Evolutionary conservation across 2,113 vertebrate genomes (phyloP).

Genomic region (Jacana jacana): DNA sequence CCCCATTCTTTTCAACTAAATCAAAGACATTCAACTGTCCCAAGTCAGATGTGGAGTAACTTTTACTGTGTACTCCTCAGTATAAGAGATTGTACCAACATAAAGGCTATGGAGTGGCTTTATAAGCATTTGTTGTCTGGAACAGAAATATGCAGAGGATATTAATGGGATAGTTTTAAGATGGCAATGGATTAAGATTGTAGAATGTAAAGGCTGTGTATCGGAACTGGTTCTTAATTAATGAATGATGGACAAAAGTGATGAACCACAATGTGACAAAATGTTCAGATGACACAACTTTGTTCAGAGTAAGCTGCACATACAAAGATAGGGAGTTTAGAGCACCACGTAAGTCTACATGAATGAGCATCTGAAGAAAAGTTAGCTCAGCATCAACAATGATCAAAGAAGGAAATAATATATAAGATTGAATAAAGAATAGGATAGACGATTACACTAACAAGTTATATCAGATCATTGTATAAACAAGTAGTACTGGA

Average conservation of each 20-base stretch:
- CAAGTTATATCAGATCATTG: neutral
- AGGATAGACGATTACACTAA: neutral
- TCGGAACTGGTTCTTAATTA: neutral
- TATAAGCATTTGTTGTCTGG: neutral
- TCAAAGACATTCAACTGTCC: neutral
- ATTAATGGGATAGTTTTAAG: neutral
- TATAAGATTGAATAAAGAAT: neutral
- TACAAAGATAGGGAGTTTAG: neutral
- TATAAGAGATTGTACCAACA: neutral
- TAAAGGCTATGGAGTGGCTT: neutral
- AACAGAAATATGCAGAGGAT: neutral
- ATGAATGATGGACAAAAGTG: neutral
- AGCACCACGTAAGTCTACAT: neutral
- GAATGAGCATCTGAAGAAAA: neutral
- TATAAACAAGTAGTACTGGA: neutral
- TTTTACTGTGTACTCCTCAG: neutral
- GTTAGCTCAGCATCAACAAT: neutral
- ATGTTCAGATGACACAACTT: neutral
- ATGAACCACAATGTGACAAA: neutral
- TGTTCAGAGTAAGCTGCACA: neutral
- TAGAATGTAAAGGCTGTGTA: neutral
- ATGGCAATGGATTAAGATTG: neutral
- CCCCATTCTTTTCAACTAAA: neutral
- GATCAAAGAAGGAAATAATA: neutral
- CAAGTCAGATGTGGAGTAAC: neutral